Percentiles rank a stretch among this genome's conserved stretches.
Conservation (phyloP, 2,797 vertebrate genomes). For the Cossypha niveicapilla region DNA sequence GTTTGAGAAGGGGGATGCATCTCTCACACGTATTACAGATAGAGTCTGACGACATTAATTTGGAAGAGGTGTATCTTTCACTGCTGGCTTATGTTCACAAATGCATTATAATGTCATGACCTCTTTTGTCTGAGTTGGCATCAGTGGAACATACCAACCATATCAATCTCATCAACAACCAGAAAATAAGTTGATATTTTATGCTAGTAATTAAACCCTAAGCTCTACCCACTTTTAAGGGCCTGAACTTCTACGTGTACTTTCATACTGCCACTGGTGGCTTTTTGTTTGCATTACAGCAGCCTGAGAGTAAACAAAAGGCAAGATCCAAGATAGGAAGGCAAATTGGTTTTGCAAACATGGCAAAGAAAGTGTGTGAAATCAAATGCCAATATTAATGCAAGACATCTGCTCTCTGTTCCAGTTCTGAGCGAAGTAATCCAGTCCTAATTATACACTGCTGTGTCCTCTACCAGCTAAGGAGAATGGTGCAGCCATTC, state of each 20-base stretch:
- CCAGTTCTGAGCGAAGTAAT: slow-evolving; percentile 58
- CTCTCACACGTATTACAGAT: neutral
- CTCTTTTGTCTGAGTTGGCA: neutral
- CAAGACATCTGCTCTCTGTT: slow-evolving; percentile 64
- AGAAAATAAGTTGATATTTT: slow-evolving; percentile 11
- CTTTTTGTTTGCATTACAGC: slow-evolving; percentile 20
- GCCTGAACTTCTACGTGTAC: neutral
- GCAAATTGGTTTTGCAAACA: slow-evolving; percentile 62
- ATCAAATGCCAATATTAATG: slow-evolving; percentile 67
- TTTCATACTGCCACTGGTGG: neutral
- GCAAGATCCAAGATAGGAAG: slow-evolving; percentile 42
- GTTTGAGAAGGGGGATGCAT: neutral
- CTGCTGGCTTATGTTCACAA: neutral
- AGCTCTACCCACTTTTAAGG: neutral
- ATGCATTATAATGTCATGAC: neutral
- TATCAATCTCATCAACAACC: neutral
- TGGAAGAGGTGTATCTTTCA: neutral
- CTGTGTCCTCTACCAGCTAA: slow-evolving; percentile 64
- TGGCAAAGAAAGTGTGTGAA: slow-evolving; percentile 53
- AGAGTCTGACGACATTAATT: neutral
- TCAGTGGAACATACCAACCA: neutral
- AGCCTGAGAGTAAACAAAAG: neutral
- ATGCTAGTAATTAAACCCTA: neutral
- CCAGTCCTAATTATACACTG: slow-evolving; percentile 66
- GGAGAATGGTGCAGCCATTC: slow-evolving; percentile 59